Conservation (phyloP, 2,888 invertebrate species). For the Tinea trinotella region DNA sequence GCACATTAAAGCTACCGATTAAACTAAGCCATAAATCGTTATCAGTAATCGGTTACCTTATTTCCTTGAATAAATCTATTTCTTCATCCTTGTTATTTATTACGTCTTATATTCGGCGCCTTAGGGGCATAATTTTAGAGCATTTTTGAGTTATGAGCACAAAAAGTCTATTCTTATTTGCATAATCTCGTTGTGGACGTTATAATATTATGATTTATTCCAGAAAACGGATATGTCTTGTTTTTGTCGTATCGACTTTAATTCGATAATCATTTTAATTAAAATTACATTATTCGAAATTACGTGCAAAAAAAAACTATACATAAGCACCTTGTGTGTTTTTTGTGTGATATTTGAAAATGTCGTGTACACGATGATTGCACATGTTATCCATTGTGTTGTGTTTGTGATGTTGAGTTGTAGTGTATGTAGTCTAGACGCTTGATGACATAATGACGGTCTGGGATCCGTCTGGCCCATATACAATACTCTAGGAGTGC, state of each 20-base stretch:
- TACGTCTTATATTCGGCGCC: constrained; percentile 21
- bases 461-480: constrained; percentile 24
- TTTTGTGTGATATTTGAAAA: background rate
- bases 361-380: background rate
- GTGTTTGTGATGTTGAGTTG: background rate
- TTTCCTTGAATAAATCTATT: constrained; percentile 27
- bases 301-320: background rate
- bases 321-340: background rate
- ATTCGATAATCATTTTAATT: background rate
- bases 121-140: constrained; percentile 8
- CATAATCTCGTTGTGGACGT: constrained; percentile 22
- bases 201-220: background rate
- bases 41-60: constrained; percentile 16
- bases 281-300: background rate
- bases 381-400: background rate
- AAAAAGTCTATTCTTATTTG: constrained; percentile 29
- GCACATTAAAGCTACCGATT: constrained; percentile 23
- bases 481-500: background rate
- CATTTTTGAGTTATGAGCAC: constrained; percentile 32
- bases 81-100: constrained; percentile 37
- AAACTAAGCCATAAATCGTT: constrained; percentile 14
- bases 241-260: background rate
- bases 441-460: constrained; percentile 41
- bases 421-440: constrained; percentile 19
- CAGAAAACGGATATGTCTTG: background rate